Evolutionary conservation across 2,888 invertebrate genomes (phyloP).

Genomic region (Tetropium fuscum): DNA sequence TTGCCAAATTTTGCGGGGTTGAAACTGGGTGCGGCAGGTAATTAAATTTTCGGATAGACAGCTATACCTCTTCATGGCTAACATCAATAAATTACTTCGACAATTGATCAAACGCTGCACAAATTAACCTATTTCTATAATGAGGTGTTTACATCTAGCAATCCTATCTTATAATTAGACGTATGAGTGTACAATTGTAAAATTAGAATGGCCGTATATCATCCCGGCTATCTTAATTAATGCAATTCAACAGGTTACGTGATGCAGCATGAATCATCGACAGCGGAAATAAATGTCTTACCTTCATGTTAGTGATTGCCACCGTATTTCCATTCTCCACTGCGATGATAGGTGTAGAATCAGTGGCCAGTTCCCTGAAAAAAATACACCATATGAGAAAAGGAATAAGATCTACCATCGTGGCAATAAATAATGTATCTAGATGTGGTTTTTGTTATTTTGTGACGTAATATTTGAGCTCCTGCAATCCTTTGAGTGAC

Average conservation of each 20-base stretch:
- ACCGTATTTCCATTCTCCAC: conserved; percentile 68
- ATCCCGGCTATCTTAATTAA: conserved; percentile 33
- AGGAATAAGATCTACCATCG: too few species aligned
- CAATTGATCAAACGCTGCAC: conserved; percentile 21
- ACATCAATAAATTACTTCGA: neutral
- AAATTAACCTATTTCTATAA: conserved; percentile 34
- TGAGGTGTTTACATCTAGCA: conserved; percentile 40
- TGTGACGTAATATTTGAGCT: too few species aligned
- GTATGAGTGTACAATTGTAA: conserved; percentile 41
- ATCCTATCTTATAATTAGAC: conserved; percentile 46
- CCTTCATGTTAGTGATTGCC: conserved; percentile 73
- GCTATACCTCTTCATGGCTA: too few species aligned
- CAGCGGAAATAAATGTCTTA: too few species aligned
- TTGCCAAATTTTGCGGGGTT: too few species aligned
- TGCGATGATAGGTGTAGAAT: conserved; percentile 64
- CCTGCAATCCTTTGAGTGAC: too few species aligned
- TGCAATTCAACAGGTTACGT: conserved; percentile 39
- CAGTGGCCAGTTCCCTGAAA: conserved; percentile 61
- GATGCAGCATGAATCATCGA: too few species aligned
- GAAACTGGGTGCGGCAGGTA: too few species aligned
- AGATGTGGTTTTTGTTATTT: too few species aligned
- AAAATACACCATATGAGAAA: too few species aligned
- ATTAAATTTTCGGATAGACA: too few species aligned
- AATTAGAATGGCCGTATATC: conserved; percentile 40
- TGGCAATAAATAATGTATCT: too few species aligned